Evolutionary conservation across 2,797 vertebrate genomes (phyloP).

Genomic region (Thunnus albacares): DNA sequence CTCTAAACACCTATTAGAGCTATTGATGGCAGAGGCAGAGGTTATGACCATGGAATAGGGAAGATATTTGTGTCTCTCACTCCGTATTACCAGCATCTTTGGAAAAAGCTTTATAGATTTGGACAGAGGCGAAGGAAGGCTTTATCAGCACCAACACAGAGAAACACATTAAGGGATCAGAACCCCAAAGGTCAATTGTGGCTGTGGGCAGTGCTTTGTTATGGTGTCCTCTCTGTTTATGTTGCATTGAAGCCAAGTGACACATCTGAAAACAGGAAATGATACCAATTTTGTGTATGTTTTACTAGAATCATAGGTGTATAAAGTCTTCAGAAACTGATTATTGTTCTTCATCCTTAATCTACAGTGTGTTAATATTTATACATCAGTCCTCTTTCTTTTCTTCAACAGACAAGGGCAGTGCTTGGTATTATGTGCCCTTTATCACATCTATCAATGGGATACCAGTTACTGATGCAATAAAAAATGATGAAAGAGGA

Average conservation of each 20-base stretch:
- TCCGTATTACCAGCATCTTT: conserved; percentile 72
- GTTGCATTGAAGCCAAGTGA: conserved; percentile 64
- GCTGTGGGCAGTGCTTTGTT: conserved; percentile 77
- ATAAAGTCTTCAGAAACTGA: conserved; percentile 6
- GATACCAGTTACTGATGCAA: neutral
- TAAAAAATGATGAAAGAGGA: neutral
- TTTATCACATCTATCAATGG: neutral
- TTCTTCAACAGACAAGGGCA: neutral
- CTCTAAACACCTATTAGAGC: conserved; percentile 74
- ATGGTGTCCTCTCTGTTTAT: conserved; percentile 68
- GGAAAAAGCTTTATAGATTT: conserved; percentile 80
- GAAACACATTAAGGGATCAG: conserved; percentile 82
- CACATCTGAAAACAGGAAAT: conserved; percentile 72
- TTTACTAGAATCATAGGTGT: conserved; percentile 5
- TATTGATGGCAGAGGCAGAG: conserved; percentile 66
- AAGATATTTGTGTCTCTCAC: conserved; percentile 76
- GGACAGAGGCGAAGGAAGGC: conserved; percentile 70
- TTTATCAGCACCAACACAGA: conserved; percentile 81
- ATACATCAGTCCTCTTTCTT: neutral
- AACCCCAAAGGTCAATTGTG: conserved; percentile 84
- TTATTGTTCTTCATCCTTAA: neutral
- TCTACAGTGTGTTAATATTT: neutral
- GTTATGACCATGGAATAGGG: conserved; percentile 65
- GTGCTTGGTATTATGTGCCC: neutral
- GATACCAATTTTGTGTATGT: conserved; percentile 40